A percentile compares a stretch with the other conserved stretches of the same genome.
These are phyloP conservation scores for Nephrocerus scutellatus DNA, from an alignment of 2,888 invertebrate genomes.

Conservation along the genomic window DNA sequence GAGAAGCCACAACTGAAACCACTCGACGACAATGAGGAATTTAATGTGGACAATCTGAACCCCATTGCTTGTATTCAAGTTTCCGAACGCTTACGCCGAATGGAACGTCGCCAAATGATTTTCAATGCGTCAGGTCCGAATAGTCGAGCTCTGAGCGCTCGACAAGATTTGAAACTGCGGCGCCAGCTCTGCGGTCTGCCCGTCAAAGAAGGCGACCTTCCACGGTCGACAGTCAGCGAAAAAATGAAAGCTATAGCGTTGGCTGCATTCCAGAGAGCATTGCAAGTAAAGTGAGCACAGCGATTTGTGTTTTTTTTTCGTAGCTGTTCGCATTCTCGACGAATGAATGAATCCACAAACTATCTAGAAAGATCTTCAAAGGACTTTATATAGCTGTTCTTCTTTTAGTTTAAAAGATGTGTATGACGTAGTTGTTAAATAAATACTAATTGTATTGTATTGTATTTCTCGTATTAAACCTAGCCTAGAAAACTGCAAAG, in stretches of 20 bases:
- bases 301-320: too few species aligned
- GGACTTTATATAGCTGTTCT: too few species aligned
- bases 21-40: constrained; percentile 45
- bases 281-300: constrained; percentile 43
- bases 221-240: constrained; percentile 34
- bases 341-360: too few species aligned
- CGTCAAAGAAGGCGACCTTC: constrained; percentile 53
- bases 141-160: constrained; percentile 70
- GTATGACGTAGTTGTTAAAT: too few species aligned
- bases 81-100: constrained; percentile 54
- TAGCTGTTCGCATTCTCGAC: too few species aligned
- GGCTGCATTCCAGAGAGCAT: constrained; percentile 38
- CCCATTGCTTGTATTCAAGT: constrained; percentile 53
- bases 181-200: constrained; percentile 64
- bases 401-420: too few species aligned
- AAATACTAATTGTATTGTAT: too few species aligned
- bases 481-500: too few species aligned
- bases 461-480: too few species aligned
- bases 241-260: constrained; percentile 38
- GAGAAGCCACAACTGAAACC: constrained; percentile 22
- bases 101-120: constrained; percentile 58
- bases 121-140: constrained; percentile 68
- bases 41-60: constrained; percentile 43
- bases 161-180: constrained; percentile 68
- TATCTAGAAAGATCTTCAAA: too few species aligned